phyloP scores from a whole-genome alignment of 2,888 invertebrate species.

The Chironomus riparius region DNA sequence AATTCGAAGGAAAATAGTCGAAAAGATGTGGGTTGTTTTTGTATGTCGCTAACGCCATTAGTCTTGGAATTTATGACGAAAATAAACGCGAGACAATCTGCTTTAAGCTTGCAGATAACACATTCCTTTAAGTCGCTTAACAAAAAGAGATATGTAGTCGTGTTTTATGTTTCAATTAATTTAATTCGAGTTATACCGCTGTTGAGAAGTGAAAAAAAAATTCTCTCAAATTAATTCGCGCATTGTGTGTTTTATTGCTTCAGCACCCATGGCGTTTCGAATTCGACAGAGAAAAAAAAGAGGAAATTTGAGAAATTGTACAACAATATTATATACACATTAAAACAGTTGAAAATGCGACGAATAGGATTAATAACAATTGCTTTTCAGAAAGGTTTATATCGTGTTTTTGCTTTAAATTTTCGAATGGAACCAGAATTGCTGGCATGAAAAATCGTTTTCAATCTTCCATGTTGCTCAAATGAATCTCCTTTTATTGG shows the following conservation, averaged over 20 bases:
- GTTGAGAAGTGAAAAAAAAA: not conserved
- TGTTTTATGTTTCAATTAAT: slow-evolving; percentile 16
- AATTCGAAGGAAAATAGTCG: too few species aligned
- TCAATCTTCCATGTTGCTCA: not conserved
- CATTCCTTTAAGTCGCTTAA: not conserved
- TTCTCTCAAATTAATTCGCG: not conserved
- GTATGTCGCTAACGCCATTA: slow-evolving; percentile 3
- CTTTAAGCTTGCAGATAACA: not conserved
- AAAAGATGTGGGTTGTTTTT: not conserved
- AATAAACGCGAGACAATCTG: not conserved
- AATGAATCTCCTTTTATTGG: not conserved
- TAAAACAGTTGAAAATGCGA: not conserved
- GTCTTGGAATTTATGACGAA: slow-evolving; percentile 12
- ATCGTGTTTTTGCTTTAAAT: not conserved
- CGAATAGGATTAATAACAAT: not conserved
- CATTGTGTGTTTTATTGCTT: slow-evolving; percentile 4
- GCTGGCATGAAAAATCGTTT: not conserved
- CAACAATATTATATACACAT: not conserved
- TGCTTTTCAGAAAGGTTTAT: too few species aligned
- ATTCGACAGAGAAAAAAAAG: not conserved
- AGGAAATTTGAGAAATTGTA: not conserved
- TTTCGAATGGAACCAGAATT: not conserved
- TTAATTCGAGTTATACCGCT: not conserved
- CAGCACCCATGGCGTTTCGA: not conserved
- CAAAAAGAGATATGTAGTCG: not conserved